Base-by-base conservation (phyloP, 2,113 vertebrate genomes). In the Plecturocebus donacophilus region DNA sequence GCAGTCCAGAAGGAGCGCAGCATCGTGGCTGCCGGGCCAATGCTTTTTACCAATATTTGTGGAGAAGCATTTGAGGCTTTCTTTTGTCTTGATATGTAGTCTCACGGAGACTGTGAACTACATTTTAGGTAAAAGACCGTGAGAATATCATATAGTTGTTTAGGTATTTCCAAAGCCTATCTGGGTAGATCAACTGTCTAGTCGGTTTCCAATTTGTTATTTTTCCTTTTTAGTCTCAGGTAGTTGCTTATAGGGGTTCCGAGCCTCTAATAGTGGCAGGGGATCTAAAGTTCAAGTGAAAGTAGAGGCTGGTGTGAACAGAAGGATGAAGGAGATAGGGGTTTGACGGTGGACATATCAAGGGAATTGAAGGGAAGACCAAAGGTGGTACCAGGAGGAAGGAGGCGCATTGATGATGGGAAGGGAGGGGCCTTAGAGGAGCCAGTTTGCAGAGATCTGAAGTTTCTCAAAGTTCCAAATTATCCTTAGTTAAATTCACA, bases 1-100 rank as follows among this genome's bases (percentile, higher is more conserved):
- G 14, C 30, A n/a, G 7, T 25, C n/a, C 0, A 16, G 79, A 19
- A n/a, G 38, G 0, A 35, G 5, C 16, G 7, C 56, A 0, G 35
- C 66, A 20, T 45, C 25, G 0, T 12, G 3, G 73, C 17, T 20
- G 52, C 16, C 5, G 16, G 52, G 52, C 52, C 17, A 52, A 19
- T 45, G 56, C 5, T 64, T 84, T 84, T 64, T 45, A 32, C 38
- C 27, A 45, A 12, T 20, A 84, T 64, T 45, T 64, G 56, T 45
- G 27, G 27, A 64, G n/a, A 58, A 54, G 56, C 32, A 8, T 30
- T 83, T 61, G 61, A 42, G 38, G 61, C 42, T 84, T 84, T 64
- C 21, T 42, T 81, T 64, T 42, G 27, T 80, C 42, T 80, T 80
- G 38, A 84, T 45, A 64, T 64, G 16, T 45, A 84, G 20, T 84